Evolutionary conservation across 1,140 invertebrate species (phyloP), one percentile per base, ranked within the genome.

Genomic region (Branchinecta lynchi): DNA sequence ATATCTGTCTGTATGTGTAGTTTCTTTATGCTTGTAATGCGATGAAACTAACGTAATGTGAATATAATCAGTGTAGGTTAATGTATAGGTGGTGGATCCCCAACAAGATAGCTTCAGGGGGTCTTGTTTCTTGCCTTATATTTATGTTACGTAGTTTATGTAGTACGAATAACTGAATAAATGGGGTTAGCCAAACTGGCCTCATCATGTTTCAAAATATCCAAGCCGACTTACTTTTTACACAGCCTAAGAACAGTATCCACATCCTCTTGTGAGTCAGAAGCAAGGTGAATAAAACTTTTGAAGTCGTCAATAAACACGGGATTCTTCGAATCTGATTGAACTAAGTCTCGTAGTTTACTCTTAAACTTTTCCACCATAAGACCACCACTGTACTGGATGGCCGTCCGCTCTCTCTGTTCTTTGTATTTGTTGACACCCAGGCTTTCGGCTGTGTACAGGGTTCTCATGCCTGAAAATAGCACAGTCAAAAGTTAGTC

Each of bases 221-320:
- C 32, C 32, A 3, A 32, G 5, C 32, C 32, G 45, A 70, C 72
- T 73, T 77, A 86, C 84, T 84, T 86, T 76, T 82, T 80, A 65
- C 89, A 77, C 87, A 90, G 89, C 71, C 83, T 80, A 7, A 79
- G 69, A 3, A 88, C 71, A n/a, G 90, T 75, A 3, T 84, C 74
- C 7, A 89, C 71, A 76, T 92, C 87, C 66, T 82, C 75, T 10
- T 80, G 77, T 15, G 76, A 79, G 60, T 82, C 80, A 67, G 86
- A 81, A 15, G 82, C 80, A 44, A 91, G 76, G 76, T 90, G 85
- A 8, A 89, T 76, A 82, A 91, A 87, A 75, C 88, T 87, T 76
- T 91, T 91, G 7, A 92, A 78, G 79, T 92, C 90, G 79, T 91
- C 89, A 8, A 88, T 90, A 74, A 91, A 92, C 72, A 92, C 83